Evolutionary conservation across 2,113 vertebrate species (phyloP), one percentile per base, ranked within the genome.

Genomic region (Tauraco erythrolophus): DNA sequence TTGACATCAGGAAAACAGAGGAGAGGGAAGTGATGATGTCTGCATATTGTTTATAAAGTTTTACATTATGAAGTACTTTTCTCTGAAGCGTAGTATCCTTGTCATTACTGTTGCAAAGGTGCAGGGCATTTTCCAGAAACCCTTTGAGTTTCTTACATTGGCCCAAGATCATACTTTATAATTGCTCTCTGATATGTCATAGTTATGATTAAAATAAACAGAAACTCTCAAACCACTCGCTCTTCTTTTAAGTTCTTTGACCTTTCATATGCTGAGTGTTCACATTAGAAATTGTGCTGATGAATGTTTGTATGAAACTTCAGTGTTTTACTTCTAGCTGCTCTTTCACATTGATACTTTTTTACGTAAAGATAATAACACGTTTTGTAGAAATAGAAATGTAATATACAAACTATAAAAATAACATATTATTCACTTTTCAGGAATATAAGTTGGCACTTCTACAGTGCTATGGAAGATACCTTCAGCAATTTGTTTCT

Each of bases 361-460:
- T 68, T 85, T 21, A 33, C 9, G 24, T 71, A 48, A 78, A 62
- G n/a, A 22, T 46, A 51, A 46, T 10, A 45, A 7, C 7, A 23
- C 1, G 0, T 30, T 84, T 78, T 76, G 68, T n/a, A 77, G 45
- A 78, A 65, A 77, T 37, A 64, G 18, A 84, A 92, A 82, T 37
- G 31, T 35, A 84, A 64, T 87, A 66, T 30, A 7, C 2, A 69
- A 57, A 17, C 10, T n/a, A 14, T 45, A 37, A 84, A 60, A 81
- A 65, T 43, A 86, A 92, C 9, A 10, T 80, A 30, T 28, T 66
- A 10, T 56, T 83, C 1, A 4, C 88, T 65, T 92, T 98, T 60
- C 92, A 99, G 99, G 97, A 99, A 91, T 99, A 99, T 97, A 98
- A 98, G 24, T 76, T 99, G 83, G 99, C 99, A 45, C 97, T 99